Evolutionary conservation across 2,113 vertebrate species (phyloP).

Genomic region (Sinocyclocheilus grahami): DNA sequence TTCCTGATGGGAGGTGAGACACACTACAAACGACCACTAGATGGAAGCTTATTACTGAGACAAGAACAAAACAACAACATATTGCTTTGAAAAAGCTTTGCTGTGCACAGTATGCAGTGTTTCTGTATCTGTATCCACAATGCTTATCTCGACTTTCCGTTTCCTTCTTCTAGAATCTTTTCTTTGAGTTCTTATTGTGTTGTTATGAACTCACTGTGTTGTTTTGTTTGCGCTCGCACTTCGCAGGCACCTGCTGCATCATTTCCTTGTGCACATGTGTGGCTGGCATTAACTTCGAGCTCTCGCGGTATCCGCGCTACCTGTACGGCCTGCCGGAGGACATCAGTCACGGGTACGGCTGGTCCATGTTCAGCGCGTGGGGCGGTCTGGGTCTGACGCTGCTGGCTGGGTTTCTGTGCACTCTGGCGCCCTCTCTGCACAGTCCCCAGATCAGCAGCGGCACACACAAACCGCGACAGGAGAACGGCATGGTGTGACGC

Average conservation of each 20-base stretch:
- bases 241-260: conserved; percentile 96
- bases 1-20: conserved; percentile 94
- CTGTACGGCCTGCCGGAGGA: conserved; percentile 96
- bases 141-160: too few species aligned
- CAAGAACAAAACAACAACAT: neutral
- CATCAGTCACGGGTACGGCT: conserved; percentile 97
- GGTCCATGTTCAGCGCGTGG: conserved; percentile 99
- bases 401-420: conserved; percentile 98
- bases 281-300: conserved; percentile 98
- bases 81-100: too few species aligned
- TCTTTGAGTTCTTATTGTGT: neutral
- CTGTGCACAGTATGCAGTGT: neutral
- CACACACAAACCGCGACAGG: conserved; percentile 91
- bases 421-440: conserved; percentile 95
- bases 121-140: neutral
- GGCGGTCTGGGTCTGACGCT: conserved; percentile 95
- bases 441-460: conserved; percentile 83
- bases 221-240: neutral
- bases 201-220: neutral
- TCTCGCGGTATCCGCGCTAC: conserved; percentile 95
- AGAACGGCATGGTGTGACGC: conserved; percentile 86
- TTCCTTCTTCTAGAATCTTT: neutral
- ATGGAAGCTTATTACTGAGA: conserved; percentile 54
- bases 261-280: conserved; percentile 99
- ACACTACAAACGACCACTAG: conserved; percentile 55